Percentiles rank a stretch among this genome's conserved stretches.
phyloP scores from a whole-genome alignment of 2,797 vertebrate species.

The Lateolabrax maculatus region DNA sequence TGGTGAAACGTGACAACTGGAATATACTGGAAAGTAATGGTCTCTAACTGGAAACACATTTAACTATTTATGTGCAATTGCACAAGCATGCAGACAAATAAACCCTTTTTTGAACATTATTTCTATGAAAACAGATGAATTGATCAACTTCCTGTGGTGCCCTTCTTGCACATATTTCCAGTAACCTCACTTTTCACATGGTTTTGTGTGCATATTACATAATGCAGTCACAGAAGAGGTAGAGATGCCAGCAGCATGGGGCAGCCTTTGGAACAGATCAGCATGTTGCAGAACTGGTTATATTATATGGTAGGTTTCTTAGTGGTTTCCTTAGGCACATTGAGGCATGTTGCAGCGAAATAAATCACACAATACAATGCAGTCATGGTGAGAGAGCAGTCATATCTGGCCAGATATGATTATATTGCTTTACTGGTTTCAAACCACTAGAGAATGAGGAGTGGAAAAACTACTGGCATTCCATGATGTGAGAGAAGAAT shows the following conservation, averaged over 20 bases:
- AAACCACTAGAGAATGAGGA: conserved; percentile 63
- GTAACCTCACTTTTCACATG: conserved; percentile 27
- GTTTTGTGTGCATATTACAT: conserved; percentile 28
- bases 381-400: conserved; percentile 30
- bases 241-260: conserved; percentile 31
- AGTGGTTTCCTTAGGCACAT: conserved; percentile 54
- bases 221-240: conserved; percentile 30
- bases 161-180: conserved; percentile 36
- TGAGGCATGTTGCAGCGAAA: conserved; percentile 49
- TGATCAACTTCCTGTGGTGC: conserved; percentile 38
- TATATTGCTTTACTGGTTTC: conserved; percentile 37
- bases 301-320: conserved; percentile 27
- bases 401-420: conserved; percentile 24
- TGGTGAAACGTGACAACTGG: conserved; percentile 41
- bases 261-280: conserved; percentile 45
- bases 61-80: conserved; percentile 27
- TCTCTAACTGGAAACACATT: conserved; percentile 58
- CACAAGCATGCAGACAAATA: conserved; percentile 39
- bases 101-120: conserved; percentile 28
- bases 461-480: conserved; percentile 53
- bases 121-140: conserved; percentile 14
- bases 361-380: conserved; percentile 32
- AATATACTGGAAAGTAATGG: conserved; percentile 42
- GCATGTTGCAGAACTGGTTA: conserved; percentile 43
- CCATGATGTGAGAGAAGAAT: conserved; percentile 37